phyloP scores from a whole-genome alignment of 35 echinoderm and acorn worm species.

The Acanthaster planci region DNA sequence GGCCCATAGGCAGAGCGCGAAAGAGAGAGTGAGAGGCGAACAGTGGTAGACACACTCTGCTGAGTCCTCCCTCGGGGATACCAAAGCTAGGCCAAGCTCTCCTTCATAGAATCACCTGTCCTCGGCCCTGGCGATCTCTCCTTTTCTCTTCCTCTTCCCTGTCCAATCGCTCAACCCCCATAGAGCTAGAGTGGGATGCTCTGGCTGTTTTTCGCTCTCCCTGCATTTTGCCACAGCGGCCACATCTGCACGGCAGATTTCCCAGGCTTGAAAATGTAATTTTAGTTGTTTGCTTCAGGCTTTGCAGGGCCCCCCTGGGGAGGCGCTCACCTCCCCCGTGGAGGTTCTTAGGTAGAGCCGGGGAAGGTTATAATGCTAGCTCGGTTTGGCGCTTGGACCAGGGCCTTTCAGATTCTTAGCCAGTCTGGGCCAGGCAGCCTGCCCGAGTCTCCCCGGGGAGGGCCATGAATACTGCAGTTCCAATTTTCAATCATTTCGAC shows the following conservation, averaged over 20 bases:
- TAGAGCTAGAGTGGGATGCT: background rate
- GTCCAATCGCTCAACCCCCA: background rate
- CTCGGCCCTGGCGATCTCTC: background rate
- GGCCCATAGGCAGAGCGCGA: constrained; percentile 3
- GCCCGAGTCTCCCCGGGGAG: constrained; percentile 8
- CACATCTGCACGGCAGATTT: constrained; percentile 25
- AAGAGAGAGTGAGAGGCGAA: too few species aligned
- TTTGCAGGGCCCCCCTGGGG: constrained; percentile 2
- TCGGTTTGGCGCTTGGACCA: background rate
- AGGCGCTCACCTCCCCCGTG: background rate
- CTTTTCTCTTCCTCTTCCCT: background rate
- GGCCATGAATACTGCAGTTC: constrained; percentile 23
- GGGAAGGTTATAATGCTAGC: constrained; percentile 13
- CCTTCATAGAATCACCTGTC: constrained; percentile 7
- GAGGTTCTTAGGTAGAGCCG: constrained; percentile 12
- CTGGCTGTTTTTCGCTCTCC: constrained; percentile 22
- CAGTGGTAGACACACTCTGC: background rate
- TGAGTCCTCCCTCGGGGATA: background rate
- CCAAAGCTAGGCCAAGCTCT: constrained; percentile 5
- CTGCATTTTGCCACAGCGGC: constrained; percentile 2
- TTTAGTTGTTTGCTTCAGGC: constrained; percentile 33
- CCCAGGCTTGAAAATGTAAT: constrained; percentile 31
- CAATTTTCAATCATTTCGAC: constrained; percentile 28
- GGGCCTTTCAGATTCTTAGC: constrained; percentile 22
- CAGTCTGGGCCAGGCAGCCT: constrained; percentile 12